phyloP scores from a whole-genome alignment of 2,888 invertebrate genomes.

The Monochamus alternatus region DNA sequence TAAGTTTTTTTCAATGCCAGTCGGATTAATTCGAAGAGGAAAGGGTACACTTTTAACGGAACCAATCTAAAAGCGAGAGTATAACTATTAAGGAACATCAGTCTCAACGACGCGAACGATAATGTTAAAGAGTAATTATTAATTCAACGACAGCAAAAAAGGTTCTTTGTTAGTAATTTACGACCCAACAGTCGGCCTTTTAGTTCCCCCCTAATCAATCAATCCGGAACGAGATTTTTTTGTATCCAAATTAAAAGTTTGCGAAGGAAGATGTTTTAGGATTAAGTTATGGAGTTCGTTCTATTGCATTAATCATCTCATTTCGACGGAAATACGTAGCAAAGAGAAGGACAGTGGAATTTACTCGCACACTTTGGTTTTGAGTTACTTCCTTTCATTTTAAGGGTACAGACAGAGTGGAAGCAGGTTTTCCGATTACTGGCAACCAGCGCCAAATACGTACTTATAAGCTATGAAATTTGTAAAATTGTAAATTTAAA shows the following conservation, averaged over 20 bases:
- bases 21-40: no score
- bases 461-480: no score
- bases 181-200: background rate
- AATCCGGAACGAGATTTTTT: background rate
- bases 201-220: conserved; percentile 4
- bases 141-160: background rate
- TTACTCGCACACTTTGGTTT: background rate
- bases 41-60: no score
- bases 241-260: background rate
- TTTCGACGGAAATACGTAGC: background rate
- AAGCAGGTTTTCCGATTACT: no score
- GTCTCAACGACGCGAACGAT: background rate
- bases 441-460: no score
- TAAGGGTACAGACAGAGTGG: no score
- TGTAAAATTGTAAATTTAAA: no score
- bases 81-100: no score
- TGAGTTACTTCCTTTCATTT: background rate
- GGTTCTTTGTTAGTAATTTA: background rate
- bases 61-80: no score
- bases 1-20: no score
- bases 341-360: no score
- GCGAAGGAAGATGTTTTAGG: background rate
- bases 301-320: background rate
- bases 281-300: background rate
- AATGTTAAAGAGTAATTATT: conserved; percentile 4